A percentile compares a stretch with the other conserved stretches of the same genome.
phyloP scores from a whole-genome alignment of 2,888 invertebrate genomes.

The Cephalotes varians region DNA sequence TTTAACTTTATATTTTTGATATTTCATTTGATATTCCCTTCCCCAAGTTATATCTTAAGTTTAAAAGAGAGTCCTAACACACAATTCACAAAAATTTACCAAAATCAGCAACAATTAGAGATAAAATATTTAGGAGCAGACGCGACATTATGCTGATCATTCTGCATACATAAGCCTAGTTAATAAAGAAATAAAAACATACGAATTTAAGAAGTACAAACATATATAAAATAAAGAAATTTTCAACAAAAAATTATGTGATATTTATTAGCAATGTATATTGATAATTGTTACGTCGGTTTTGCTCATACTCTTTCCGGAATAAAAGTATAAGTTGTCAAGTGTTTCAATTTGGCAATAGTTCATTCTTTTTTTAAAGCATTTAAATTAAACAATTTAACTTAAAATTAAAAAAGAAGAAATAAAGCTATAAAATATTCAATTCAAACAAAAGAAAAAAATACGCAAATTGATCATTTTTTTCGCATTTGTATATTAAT shows the following conservation, averaged over 20 bases:
- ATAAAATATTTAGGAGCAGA: neutral
- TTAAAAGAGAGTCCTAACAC: neutral
- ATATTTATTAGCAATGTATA: neutral
- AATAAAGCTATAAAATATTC: no score
- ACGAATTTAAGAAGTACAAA: neutral
- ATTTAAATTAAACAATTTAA: no score
- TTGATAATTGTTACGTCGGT: neutral
- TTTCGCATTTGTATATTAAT: no score
- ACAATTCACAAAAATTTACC: neutral
- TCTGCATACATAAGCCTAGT: neutral
- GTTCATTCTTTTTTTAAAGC: no score
- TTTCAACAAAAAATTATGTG: no score
- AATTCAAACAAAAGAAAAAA: no score
- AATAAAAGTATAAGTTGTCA: no score
- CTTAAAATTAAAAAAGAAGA: no score
- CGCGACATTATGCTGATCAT: neutral
- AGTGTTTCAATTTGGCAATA: no score
- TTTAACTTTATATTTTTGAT: neutral
- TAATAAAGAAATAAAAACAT: neutral
- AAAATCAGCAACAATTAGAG: neutral
- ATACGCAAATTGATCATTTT: no score
- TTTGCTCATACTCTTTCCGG: no score
- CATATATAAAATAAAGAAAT: no score
- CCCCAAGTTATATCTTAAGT: neutral
- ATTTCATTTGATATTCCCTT: neutral